Percentiles rank a stretch among this genome's conserved stretches.
phyloP scores from a whole-genome alignment of 2,888 invertebrate genomes.

The Stenodera caucasica region DNA sequence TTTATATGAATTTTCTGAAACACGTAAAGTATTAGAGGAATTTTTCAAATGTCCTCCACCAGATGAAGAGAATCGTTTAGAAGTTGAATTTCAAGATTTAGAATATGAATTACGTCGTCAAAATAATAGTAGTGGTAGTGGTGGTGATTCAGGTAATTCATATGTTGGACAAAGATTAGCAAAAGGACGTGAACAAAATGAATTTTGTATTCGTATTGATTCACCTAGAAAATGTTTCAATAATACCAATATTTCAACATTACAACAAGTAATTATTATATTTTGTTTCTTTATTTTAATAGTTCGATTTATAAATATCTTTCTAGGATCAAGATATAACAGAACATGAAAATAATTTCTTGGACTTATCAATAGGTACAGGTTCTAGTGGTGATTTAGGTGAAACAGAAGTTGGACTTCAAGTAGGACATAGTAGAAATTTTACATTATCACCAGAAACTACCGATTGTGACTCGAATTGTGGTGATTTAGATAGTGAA shows the following conservation, averaged over 20 bases:
- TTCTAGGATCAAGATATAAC: slow-evolving; percentile 57
- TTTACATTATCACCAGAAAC: slow-evolving; percentile 91
- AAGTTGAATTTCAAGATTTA: slow-evolving; percentile 65
- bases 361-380: slow-evolving; percentile 64
- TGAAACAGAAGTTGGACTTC: slow-evolving; percentile 65
- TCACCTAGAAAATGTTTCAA: slow-evolving; percentile 64
- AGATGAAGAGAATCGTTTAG: slow-evolving; percentile 62
- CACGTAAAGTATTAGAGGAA: slow-evolving; percentile 87
- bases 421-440: slow-evolving; percentile 75
- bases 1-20: slow-evolving; percentile 90
- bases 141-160: slow-evolving; percentile 65
- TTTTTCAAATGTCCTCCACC: slow-evolving; percentile 83
- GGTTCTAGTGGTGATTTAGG: slow-evolving; percentile 67
- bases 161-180: slow-evolving; percentile 77
- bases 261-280: slow-evolving; percentile 34
- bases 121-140: slow-evolving; percentile 38
- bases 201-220: slow-evolving; percentile 56
- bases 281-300: slow-evolving; percentile 9
- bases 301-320: slow-evolving; percentile 23
- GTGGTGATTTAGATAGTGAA: slow-evolving; percentile 84
- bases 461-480: slow-evolving; percentile 89
- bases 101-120: slow-evolving; percentile 79
- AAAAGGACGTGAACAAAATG: slow-evolving; percentile 57
- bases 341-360: slow-evolving; percentile 63
- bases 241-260: slow-evolving; percentile 60